phyloP scores from a whole-genome alignment of 2,797 vertebrate species.

The Adelosebastes latens region DNA sequence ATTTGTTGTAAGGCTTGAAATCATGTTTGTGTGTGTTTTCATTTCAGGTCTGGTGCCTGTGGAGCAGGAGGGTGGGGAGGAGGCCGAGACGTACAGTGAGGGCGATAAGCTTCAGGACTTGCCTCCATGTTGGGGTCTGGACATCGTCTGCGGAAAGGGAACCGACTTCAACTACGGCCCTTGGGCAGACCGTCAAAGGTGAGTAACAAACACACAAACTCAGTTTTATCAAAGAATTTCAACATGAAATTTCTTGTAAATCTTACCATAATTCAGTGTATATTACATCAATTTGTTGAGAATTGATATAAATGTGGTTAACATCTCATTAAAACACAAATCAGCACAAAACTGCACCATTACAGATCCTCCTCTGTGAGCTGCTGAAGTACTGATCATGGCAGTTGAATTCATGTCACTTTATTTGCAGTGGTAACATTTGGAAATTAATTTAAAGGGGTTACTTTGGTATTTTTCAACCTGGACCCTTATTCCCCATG shows the following conservation, averaged over 20 bases:
- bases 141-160: slow-evolving; percentile 98
- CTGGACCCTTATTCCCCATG: too few relatives aligned
- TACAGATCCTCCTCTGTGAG: background rate
- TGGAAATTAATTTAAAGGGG: too few relatives aligned
- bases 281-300: background rate
- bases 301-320: background rate
- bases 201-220: background rate
- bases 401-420: background rate
- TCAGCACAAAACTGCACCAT: background rate
- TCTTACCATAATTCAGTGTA: background rate
- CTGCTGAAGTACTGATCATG: background rate
- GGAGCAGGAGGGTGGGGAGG: slow-evolving; percentile 89
- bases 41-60: slow-evolving; percentile 91
- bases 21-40: background rate
- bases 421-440: background rate
- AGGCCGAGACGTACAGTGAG: slow-evolving; percentile 88
- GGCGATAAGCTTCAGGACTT: slow-evolving; percentile 94
- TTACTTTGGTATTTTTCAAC: too few relatives aligned
- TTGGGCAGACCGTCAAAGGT: slow-evolving; percentile 98
- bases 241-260: background rate
- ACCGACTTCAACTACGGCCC: slow-evolving; percentile 99
- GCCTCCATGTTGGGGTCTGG: slow-evolving; percentile 97
- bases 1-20: background rate
- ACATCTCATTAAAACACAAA: background rate
- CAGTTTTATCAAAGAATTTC: background rate